These are phyloP conservation scores for Nomada fucata DNA, from an alignment of 2,888 invertebrate genomes.

Conservation along the genomic window DNA sequence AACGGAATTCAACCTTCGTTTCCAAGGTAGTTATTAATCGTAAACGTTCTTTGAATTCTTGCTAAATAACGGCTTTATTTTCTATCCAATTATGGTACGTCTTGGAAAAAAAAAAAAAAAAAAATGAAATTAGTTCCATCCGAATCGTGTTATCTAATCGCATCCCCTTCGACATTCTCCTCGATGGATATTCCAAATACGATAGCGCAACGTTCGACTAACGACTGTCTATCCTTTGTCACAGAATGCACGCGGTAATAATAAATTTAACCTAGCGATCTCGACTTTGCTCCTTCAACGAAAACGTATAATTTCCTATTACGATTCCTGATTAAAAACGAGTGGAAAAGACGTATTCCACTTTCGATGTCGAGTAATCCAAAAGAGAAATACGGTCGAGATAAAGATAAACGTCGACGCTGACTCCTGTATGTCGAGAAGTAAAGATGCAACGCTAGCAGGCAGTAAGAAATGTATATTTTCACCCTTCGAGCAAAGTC, in stretches of 20 bases:
- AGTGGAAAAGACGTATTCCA: too few species aligned
- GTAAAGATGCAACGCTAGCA: neutral
- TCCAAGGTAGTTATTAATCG: neutral
- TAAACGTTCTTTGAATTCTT: neutral
- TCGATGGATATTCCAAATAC: slow-evolving; percentile 12
- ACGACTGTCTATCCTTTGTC: slow-evolving; percentile 26
- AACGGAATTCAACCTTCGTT: neutral
- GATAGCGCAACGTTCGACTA: neutral
- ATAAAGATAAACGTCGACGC: too few species aligned
- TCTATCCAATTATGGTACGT: slow-evolving; percentile 15
- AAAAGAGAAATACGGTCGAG: too few species aligned
- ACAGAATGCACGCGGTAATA: slow-evolving; percentile 26
- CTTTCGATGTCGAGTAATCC: neutral
- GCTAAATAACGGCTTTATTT: slow-evolving; percentile 49
- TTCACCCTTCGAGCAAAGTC: neutral
- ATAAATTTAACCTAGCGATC: neutral
- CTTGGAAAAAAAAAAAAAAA: too few species aligned
- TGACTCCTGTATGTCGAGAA: too few species aligned
- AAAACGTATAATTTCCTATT: too few species aligned
- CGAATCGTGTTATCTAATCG: neutral
- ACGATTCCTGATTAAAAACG: neutral
- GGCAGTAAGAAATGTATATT: neutral
- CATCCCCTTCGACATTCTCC: neutral
- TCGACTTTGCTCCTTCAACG: slow-evolving; percentile 4
- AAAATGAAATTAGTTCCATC: neutral